Evolutionary conservation across 2,888 invertebrate species (phyloP), one percentile per base, ranked within the genome.

Genomic region (Theretra japonica): DNA sequence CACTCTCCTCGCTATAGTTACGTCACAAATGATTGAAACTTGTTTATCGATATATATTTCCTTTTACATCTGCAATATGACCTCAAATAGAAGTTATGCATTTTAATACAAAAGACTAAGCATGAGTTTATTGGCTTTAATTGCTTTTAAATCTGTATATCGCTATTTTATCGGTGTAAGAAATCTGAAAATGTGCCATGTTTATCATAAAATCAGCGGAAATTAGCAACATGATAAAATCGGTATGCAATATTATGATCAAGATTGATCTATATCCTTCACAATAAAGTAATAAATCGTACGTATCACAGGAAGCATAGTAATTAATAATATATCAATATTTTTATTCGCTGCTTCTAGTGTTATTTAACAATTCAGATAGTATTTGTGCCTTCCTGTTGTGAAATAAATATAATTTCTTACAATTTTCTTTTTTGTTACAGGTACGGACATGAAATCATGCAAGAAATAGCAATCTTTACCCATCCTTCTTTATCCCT

Each of bases 1-100:
- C 70, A 70, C 70, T 70, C 62, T 70, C 59, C 48, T 58, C 48
- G 53, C n/a, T 15, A 4, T 15, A 25, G 53, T 70, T 53, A 53
- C 62, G 33, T 62, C 70, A 62, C 21, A 21, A 41, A 53, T 41
- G 41, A 62, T 62, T 62, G 33, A 21, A 41, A 62, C 41, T 21
- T 59, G 30, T 59, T 62, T 21, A 62, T 21, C 21, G 21, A 62
- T 62, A 30, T 41, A 21, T 62, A n/a, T 62, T 41, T 28, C 5
- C n/a, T 28, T 62, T 41, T 30, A 15, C 21, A 41, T 62, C 8
- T 19, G n/a, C 33, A 8, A 21, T 21, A 41, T 23, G 4, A 21
- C 15, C 8, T 8, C 21, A 60, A 60, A 33, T 41, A 62, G 41
- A 41, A 41, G 11, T 23, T n/a, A 7, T 41, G 41, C 21, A 23